Percentiles rank a stretch among this genome's conserved stretches.
These are phyloP conservation scores for Eilema sororculum DNA, from an alignment of 2,888 invertebrate genomes.

Conservation along the genomic window DNA sequence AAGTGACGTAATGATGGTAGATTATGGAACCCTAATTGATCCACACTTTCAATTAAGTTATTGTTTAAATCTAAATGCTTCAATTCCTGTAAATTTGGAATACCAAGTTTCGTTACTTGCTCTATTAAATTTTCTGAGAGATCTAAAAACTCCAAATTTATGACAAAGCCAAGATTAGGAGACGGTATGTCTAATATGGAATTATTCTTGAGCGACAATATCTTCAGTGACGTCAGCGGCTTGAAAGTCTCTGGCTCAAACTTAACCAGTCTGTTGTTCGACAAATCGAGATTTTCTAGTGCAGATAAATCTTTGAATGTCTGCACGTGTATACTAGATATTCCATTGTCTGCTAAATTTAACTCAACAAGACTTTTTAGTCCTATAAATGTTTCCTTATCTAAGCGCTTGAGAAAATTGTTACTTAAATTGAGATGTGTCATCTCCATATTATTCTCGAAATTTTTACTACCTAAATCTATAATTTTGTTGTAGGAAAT, in stretches of 20 bases:
- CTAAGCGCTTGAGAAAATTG: conserved; percentile 90
- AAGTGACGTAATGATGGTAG: conserved; percentile 91
- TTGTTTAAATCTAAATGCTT: conserved; percentile 90
- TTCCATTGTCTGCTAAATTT: conserved; percentile 92
- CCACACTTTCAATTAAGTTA: conserved; percentile 92
- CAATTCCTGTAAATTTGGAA: conserved; percentile 91
- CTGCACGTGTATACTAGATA: conserved; percentile 90
- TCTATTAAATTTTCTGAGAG: conserved; percentile 93
- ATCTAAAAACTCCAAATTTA: conserved; percentile 90
- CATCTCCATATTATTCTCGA: conserved; percentile 92
- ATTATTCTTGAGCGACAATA: conserved; percentile 92
- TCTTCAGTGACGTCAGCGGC: conserved; percentile 89
- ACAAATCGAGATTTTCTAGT: conserved; percentile 91
- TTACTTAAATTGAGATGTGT: conserved; percentile 92
- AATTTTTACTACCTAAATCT: conserved; percentile 93
- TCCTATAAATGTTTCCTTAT: conserved; percentile 92
- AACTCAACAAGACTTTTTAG: conserved; percentile 89
- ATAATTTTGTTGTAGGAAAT: conserved; percentile 93
- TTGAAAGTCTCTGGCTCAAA: conserved; percentile 91
- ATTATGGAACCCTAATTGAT: conserved; percentile 91
- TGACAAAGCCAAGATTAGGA: conserved; percentile 89
- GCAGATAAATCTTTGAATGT: conserved; percentile 93
- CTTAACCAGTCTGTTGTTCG: conserved; percentile 91
- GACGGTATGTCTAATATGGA: conserved; percentile 92
- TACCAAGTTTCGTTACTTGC: conserved; percentile 90